Evolutionary conservation across 2,888 invertebrate species (phyloP).

Genomic region (Incurvaria masculella): DNA sequence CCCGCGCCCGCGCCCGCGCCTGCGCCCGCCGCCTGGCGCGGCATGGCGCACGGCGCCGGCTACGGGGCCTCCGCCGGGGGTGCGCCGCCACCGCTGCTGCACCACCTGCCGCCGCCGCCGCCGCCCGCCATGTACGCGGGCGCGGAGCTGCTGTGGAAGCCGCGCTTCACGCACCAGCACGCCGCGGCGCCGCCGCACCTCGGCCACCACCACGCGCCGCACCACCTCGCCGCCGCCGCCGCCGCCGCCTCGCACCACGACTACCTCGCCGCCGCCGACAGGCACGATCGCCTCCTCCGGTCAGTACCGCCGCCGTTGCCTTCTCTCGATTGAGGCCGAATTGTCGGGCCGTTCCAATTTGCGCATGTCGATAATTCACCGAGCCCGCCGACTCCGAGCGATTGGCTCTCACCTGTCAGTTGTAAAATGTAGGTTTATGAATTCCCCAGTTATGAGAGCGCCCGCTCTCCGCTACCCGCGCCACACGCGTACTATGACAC

Average conservation of each 20-base stretch:
- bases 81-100: conserved; percentile 22
- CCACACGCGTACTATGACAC: neutral
- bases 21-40: conserved; percentile 30
- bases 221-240: conserved; percentile 20
- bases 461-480: neutral
- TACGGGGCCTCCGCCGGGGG: conserved; percentile 17
- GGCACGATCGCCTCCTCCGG: conserved; percentile 67
- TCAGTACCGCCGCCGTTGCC: conserved; percentile 29
- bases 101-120: conserved; percentile 24
- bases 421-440: neutral
- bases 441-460: neutral
- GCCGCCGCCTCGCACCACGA: conserved; percentile 44
- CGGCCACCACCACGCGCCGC: conserved; percentile 31
- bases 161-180: conserved; percentile 55
- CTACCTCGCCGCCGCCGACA: conserved; percentile 54
- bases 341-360: too few species aligned
- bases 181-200: conserved; percentile 50
- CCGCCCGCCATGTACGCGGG: conserved; percentile 32
- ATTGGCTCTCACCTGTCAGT: neutral
- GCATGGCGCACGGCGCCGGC: conserved; percentile 15
- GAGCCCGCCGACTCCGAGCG: neutral
- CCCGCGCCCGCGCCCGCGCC: conserved; percentile 39
- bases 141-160: conserved; percentile 59
- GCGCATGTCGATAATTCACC: neutral
- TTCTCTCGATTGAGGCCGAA: neutral